Base-by-base conservation (phyloP, 2,888 invertebrate species). In the Achlya flavicornis region DNA sequence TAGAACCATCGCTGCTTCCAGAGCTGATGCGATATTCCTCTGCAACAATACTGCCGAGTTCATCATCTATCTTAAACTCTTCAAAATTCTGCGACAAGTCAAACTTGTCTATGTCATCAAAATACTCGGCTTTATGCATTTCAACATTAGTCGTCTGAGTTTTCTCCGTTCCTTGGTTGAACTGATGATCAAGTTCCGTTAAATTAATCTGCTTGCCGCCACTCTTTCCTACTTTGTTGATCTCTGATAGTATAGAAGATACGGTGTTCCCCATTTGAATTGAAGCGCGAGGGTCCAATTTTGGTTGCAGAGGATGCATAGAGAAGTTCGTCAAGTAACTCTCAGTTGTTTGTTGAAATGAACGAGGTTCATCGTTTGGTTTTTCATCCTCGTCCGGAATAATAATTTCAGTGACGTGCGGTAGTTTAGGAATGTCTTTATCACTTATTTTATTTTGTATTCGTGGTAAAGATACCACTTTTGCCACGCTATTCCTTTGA, bases 31-130 rank as follows among this genome's bases (percentile, higher is more conserved):
- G 90, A 77, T 94, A 93, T 84, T 94, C 93, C 79, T 94, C 92
- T 72, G 94, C 93, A 71, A 88, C 90, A 68, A 92, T 88, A 73
- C 92, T 91, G 67, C 92, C 89, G 70, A 94, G 94, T 84, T 96
- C 96, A 85, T 97, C 96, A 80, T 97, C 97, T 76, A 97, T 93
- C 81, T 96, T 96, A 84, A 97, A 97, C 82, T 97, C 97, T 81
- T 97, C 97, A 80, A 97, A 97, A 86, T 96, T 96, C 83, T 96
- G 96, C 69, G 96, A 95, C 77, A 96, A 94, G 81, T 96, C 96
- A 79, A 95, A 96, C 76, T 95, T 95, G 81, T 94, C 94, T 75
- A 94, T 94, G 72, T 94, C 93, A 67, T 94, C 94, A 66, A 93
- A 91, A 76, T 93, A 93, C 76, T 93, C 91, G 16, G 88, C 87